Evolutionary conservation across 1,140 invertebrate genomes (phyloP).

Genomic region (Drosophila pruinosa): DNA sequence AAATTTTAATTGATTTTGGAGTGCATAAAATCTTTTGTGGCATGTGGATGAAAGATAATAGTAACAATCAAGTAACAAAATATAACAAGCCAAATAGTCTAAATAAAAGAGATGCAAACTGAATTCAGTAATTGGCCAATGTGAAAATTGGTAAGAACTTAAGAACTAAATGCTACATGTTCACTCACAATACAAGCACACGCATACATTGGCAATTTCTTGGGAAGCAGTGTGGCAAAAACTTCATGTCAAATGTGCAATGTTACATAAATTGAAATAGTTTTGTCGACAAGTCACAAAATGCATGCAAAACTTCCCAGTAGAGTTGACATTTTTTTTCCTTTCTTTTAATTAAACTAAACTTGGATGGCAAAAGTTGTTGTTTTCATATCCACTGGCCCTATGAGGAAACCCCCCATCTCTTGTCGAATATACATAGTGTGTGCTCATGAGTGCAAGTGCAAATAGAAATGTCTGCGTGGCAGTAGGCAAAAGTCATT

Average conservation of each 20-base stretch:
- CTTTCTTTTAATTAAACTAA: constrained; percentile 73
- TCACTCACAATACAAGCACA: constrained; percentile 2
- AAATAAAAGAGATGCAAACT: constrained; percentile 18
- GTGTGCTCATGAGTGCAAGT: constrained; percentile 32
- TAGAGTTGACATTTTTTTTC: constrained; percentile 45
- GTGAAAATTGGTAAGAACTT: constrained; percentile 3
- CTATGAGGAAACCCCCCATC: constrained; percentile 15
- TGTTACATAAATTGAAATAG: constrained; percentile 73
- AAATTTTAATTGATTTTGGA: background rate
- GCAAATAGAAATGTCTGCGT: constrained; percentile 46
- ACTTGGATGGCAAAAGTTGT: constrained; percentile 63
- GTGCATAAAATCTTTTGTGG: no score
- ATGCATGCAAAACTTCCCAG: constrained; percentile 58
- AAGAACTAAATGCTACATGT: background rate
- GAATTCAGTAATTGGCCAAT: constrained; percentile 44
- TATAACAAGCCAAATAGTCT: background rate
- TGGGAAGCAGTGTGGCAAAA: constrained; percentile 7
- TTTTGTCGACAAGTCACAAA: constrained; percentile 54
- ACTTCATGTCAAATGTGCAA: constrained; percentile 48
- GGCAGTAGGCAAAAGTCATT: constrained; percentile 77
- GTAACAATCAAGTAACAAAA: background rate
- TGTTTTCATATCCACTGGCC: constrained; percentile 13
- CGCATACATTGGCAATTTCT: background rate
- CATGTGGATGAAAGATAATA: background rate
- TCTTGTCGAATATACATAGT: no score